Base-by-base conservation (phyloP, 2,797 vertebrate species). In the Nothura maculosa region DNA sequence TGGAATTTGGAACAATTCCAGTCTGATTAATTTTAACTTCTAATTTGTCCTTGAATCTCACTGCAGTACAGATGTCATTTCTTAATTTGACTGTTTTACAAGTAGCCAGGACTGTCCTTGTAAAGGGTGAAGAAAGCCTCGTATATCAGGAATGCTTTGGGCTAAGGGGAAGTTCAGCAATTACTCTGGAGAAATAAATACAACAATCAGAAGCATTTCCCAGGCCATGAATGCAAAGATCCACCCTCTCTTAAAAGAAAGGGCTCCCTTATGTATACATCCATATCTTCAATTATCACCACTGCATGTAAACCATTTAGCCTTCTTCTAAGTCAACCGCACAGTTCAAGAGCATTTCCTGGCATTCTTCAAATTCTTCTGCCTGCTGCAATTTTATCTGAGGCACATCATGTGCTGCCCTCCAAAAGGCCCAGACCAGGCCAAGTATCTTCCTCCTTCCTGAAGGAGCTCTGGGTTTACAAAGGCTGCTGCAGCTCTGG, bases 81-180 rank as follows among this genome's bases (percentile, higher is more conserved):
- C 90, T 91, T 89, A 91, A 95, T 96, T 69, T 79, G 75, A 81
- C 79, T 95, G 70, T 75, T 95, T 92, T 73, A 58, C 72, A 94
- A 89, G 90, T 69, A 93, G 91, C 43, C 36, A 40, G 55, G 40
- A 77, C 52, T 50, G 90, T 81, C 87, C 92, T 95, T 87, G 85
- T 28, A 94, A 94, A 96, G 87, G 87, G 68, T 0, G 0, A 94
- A 94, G 73, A 94, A 92, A 90, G 70, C 34, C 64, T 58, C 74
- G 85, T 92, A 32, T 82, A 93, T 92, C 80, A 90, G 74, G 77
- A 95, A 91, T 48, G 68, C 57, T 94, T 92, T 55, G 87, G 90
- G 81, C 68, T 85, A 55, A 87, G 43, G 40, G 48, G 72, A 92
- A 88, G 79, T 79, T 91, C 48, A 54, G 63, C 64, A 89, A 94